Base-by-base conservation (phyloP, 1,140 invertebrate species). In the Euura saliciscinereae region DNA sequence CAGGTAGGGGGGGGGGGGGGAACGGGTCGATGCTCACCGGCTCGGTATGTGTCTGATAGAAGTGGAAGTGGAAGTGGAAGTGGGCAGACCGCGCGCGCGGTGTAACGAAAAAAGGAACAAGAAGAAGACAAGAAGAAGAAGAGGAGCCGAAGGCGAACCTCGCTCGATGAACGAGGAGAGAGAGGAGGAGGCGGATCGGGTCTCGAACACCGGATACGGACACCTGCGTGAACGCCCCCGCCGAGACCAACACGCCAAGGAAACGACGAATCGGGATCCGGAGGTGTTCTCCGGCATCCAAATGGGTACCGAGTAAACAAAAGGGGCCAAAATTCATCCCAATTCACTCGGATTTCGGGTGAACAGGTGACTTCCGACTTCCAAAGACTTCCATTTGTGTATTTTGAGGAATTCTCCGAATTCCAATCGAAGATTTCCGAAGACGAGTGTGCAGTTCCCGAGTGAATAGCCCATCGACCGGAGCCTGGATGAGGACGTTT, bases 171-270 rank as follows among this genome's bases (percentile, higher is more conserved):
- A n/a, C 8, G 51, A 59, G 13, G 13, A 59, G 51, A n/a, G 2
- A n/a, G 13, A 59, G 51, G 51, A 59, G 51, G 51, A 59, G 51
- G 51, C 10, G 51, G 51, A 59, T 59, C 51, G 8, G 13, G 51
- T n/a, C 3, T n/a, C 3, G 51, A 59, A n/a, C 10, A 59, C 51
- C 51, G 51, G 51, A 59, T 59, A n/a, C 51, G 51, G 6, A 59
- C 51, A 59, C 51, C 51, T 59, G 51, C 51, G 51, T 59, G 8
- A 59, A 59, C 51, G 51, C 51, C 51, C 51, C 51, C 51, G 51
- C 51, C 51, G 51, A 59, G 8, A 8, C 8, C 0, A n/a, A 11
- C 13, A 8, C 51, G 6, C 51, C 51, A 59, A 59, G 51, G 51
- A 59, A 59, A 59, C 51, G 51, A 59, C 51, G 51, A 59, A 59